Percentiles rank a stretch among this genome's conserved stretches.
phyloP scores from a whole-genome alignment of 1,140 invertebrate genomes.

The Pachypsylla venusta region DNA sequence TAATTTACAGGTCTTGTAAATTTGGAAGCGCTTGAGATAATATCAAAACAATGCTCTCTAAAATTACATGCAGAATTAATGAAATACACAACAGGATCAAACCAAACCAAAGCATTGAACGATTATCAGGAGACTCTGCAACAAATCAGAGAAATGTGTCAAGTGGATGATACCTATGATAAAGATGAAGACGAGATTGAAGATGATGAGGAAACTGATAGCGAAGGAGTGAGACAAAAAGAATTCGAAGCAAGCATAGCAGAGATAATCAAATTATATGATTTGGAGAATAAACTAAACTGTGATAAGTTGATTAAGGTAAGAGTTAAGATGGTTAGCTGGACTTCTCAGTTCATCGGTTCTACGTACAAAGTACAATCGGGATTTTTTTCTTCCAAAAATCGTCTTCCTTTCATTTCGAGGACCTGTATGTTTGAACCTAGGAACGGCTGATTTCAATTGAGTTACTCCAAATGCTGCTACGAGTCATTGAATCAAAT shows the following conservation, averaged over 20 bases:
- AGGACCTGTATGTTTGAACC: no score
- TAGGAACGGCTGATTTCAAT: no score
- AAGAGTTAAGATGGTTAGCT: no score
- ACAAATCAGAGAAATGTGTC: constrained; percentile 62
- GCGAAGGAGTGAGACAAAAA: background rate
- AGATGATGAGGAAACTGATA: constrained; percentile 4
- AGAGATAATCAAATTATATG: constrained; percentile 1
- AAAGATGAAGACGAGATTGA: background rate
- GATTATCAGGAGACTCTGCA: constrained; percentile 62
- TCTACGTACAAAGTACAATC: no score
- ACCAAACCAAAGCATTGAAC: constrained; percentile 33
- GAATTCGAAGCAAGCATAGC: no score
- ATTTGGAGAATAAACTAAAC: background rate
- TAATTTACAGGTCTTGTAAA: constrained; percentile 61
- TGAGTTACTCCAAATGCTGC: no score
- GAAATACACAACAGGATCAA: constrained; percentile 29
- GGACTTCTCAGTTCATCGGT: no score
- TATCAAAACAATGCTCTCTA: constrained; percentile 66
- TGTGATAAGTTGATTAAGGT: background rate
- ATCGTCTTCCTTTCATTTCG: no score
- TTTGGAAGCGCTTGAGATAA: constrained; percentile 75
- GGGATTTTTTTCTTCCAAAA: no score
- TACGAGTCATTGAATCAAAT: no score
- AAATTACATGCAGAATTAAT: constrained; percentile 49
- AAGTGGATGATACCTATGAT: constrained; percentile 28